Base-by-base conservation (phyloP, 2,888 invertebrate species). In the Drosophila nigritarsus region DNA sequence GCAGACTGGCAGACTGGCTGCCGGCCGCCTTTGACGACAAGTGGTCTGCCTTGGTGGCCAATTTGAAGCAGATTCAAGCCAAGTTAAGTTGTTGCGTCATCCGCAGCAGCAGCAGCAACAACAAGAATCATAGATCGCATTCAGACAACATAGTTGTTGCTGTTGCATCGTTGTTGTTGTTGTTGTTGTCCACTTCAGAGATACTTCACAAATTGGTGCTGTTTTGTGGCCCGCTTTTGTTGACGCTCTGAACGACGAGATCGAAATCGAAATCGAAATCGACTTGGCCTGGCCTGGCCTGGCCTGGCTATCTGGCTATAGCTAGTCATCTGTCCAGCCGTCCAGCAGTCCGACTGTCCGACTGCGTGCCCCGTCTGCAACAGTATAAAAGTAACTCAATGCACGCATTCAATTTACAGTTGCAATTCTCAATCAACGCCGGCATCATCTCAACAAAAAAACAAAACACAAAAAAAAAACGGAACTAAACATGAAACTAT, bases 151-250 rank as follows among this genome's bases (percentile, higher is more conserved):
- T 65, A 80, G 40, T 58, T 32, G 58, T 15, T 61, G 40, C 54
- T 40, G 56, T 53, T 56, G 68, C 30, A 30, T 30, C 79, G 61
- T 49, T 61, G 65, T 50, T 54, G 67, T 36, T 59, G 67, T 49
- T 50, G 76, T 32, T 62, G 72, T 59, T 69, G 80, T 80, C 74
- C 51, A 86, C 84, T 80, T 79, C 79, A 82, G 60, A 85, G 88
- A 88, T 88, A 87, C 88, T 88, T 86, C 87, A 87, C 87, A 86
- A 88, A 88, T 88, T 87, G 83, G 87, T 78, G 86, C 73, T 87
- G 82, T 65, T 56, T 78, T 68, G 55, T 86, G 82, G 86, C 86
- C 83, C 76, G 83, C 81, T 87, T 85, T 85, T 81, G 87, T 82
- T 83, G 80, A 70, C 81, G 73, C 60, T 73, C 62, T 73, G 32